Conservation (phyloP, 2,113 vertebrate species). For the Megaleporinus macrocephalus region DNA sequence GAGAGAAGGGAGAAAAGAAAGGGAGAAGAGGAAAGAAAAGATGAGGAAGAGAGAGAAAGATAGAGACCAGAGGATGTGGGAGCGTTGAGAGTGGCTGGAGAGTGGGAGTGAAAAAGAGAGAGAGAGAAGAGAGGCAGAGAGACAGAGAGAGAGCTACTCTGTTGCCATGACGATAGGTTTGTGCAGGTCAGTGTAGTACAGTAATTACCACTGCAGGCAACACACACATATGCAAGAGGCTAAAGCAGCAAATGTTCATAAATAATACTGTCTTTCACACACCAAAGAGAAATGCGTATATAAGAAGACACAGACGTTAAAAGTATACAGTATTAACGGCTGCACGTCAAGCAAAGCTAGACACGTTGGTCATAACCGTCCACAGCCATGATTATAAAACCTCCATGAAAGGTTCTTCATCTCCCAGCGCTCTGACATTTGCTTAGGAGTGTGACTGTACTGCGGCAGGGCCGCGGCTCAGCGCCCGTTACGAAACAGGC, state of each 20-base stretch:
- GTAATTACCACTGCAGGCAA: slow-evolving; percentile 31
- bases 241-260: slow-evolving; percentile 14
- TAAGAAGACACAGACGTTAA: neutral
- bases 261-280: neutral
- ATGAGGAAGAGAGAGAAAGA: neutral
- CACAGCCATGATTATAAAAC: neutral
- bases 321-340: neutral
- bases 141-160: slow-evolving; percentile 39
- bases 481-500: neutral
- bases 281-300: neutral
- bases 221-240: slow-evolving; percentile 9
- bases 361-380: neutral
- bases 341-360: neutral
- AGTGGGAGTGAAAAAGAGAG: slow-evolving; percentile 1
- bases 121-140: slow-evolving; percentile 8
- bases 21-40: too few relatives aligned
- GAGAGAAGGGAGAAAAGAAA: neutral
- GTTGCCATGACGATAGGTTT: slow-evolving; percentile 61
- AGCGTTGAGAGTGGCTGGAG: neutral
- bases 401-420: neutral
- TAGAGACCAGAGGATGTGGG: neutral
- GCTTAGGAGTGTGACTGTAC: neutral
- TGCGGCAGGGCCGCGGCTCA: neutral
- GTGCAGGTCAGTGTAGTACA: slow-evolving; percentile 49
- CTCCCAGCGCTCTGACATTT: slow-evolving; percentile 26